These are phyloP conservation scores for Temnothorax ravouxi DNA, from an alignment of 2,888 invertebrate species.

Conservation along the genomic window DNA sequence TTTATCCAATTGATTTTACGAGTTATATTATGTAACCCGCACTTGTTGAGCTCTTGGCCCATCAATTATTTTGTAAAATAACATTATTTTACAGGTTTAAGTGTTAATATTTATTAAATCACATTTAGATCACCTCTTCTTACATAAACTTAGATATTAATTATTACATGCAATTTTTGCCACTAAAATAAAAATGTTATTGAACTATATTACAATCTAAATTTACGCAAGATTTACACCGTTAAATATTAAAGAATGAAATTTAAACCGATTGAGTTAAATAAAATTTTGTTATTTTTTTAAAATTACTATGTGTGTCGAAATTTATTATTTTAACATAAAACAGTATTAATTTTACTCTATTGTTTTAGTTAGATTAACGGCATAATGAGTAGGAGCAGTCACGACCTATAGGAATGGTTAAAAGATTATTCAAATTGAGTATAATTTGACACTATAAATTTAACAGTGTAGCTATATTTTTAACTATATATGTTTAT, in stretches of 20 bases:
- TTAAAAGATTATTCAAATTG: too few species aligned
- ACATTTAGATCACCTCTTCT: not conserved
- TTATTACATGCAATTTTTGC: not conserved
- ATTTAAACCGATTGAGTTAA: too few species aligned
- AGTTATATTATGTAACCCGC: not conserved
- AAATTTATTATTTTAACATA: too few species aligned
- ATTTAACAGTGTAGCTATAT: not conserved
- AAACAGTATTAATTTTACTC: too few species aligned
- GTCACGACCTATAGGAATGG: too few species aligned
- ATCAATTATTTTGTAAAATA: not conserved
- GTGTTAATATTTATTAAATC: not conserved
- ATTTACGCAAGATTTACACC: not conserved
- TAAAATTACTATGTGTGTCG: too few species aligned
- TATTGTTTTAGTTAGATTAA: too few species aligned
- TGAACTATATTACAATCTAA: not conserved
- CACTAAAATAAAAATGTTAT: not conserved
- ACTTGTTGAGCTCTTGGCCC: not conserved
- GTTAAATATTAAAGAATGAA: too few species aligned
- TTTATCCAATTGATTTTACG: not conserved
- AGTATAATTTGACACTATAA: too few species aligned
- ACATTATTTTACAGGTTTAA: not conserved
- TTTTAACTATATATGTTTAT: not conserved
- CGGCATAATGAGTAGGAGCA: too few species aligned
- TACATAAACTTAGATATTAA: not conserved
- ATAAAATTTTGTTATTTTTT: too few species aligned